Evolutionary conservation across 2,797 vertebrate species (phyloP).

Genomic region (Leuciscus waleckii): DNA sequence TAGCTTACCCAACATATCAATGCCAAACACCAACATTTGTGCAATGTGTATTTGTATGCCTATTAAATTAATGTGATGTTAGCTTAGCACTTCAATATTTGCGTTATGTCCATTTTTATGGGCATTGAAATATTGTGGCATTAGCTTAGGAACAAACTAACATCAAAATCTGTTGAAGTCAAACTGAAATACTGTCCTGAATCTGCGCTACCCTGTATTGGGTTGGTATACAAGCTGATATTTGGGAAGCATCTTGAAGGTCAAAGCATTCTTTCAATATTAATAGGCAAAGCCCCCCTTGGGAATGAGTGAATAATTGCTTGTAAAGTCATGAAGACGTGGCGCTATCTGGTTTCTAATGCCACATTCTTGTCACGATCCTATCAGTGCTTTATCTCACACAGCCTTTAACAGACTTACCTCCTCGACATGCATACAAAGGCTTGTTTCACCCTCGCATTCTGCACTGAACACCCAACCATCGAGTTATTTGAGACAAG

Average conservation of each 20-base stretch:
- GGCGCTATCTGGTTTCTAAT: constrained; percentile 48
- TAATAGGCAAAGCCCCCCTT: constrained; percentile 18
- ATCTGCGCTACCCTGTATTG: neutral
- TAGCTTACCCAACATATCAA: too few species aligned
- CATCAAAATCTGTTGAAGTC: neutral
- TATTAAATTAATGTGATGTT: too few species aligned
- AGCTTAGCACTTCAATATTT: neutral
- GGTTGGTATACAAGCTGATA: neutral
- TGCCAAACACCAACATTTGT: neutral
- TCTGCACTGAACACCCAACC: neutral
- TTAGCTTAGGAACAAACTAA: neutral
- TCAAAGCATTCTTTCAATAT: constrained; percentile 22
- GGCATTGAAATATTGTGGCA: neutral
- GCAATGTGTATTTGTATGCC: neutral
- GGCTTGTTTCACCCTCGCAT: neutral
- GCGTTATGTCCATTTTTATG: neutral
- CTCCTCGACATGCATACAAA: constrained; percentile 51
- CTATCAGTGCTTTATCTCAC: neutral
- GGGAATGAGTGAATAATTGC: constrained; percentile 16
- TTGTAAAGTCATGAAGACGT: neutral
- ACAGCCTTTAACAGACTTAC: constrained; percentile 13
- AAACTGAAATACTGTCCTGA: constrained; percentile 53
- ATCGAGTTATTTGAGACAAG: neutral
- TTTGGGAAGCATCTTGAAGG: constrained; percentile 13
- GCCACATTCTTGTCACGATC: constrained; percentile 41